Evolutionary conservation across 2,888 invertebrate species (phyloP).

Genomic region (Lumbricus terrestris): DNA sequence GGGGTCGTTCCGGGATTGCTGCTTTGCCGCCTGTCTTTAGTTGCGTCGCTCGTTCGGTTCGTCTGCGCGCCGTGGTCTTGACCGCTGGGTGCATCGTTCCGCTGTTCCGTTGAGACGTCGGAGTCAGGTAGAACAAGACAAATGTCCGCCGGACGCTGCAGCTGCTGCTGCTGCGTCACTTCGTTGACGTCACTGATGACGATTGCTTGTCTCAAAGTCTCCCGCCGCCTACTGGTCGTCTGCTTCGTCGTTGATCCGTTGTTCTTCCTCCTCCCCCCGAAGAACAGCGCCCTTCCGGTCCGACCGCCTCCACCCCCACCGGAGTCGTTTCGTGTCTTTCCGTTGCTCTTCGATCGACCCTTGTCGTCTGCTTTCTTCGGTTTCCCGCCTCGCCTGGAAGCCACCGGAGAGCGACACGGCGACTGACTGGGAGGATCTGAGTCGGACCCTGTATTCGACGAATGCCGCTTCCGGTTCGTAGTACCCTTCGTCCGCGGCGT

Average conservation of each 20-base stretch:
- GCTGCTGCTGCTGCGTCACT: not conserved
- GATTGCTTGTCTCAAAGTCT: not conserved
- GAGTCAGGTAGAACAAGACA: not conserved
- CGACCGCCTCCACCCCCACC: not conserved
- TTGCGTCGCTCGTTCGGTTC: not conserved
- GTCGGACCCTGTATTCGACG: not conserved
- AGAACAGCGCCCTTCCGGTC: not conserved
- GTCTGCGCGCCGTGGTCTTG: not conserved
- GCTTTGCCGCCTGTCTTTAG: too few species aligned
- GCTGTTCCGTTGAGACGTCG: not conserved
- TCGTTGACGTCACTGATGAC: not conserved
- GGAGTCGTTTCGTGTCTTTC: not conserved
- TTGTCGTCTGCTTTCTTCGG: not conserved
- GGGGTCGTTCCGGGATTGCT: too few species aligned
- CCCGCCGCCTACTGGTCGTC: not conserved
- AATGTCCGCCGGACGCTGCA: not conserved
- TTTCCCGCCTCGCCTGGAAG: not conserved
- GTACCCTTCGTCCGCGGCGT: not conserved
- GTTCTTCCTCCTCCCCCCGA: not conserved
- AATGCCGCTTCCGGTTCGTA: not conserved
- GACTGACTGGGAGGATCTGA: not conserved
- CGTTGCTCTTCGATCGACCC: not conserved
- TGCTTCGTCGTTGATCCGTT: not conserved
- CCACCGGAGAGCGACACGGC: not conserved
- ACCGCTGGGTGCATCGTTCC: not conserved